Evolutionary conservation across 2,797 vertebrate species (phyloP).

Genomic region (Coregonus sp.): DNA sequence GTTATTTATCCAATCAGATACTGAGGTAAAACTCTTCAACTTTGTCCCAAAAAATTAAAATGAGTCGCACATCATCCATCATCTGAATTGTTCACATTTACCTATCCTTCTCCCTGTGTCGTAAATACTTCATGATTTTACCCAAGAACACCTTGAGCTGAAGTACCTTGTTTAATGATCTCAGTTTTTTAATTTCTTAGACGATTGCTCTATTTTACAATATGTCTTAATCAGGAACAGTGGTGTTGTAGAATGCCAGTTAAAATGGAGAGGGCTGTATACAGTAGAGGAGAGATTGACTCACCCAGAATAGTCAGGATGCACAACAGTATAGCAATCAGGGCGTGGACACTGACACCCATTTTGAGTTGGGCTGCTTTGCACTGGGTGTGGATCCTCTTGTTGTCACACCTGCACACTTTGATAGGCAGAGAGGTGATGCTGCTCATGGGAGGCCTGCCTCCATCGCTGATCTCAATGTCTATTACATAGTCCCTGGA

Average conservation of each 20-base stretch:
- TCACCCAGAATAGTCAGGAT: conserved; percentile 88
- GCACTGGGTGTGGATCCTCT: conserved; percentile 76
- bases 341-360: conserved; percentile 82
- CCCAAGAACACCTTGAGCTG: background rate
- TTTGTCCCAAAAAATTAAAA: conserved; percentile 37
- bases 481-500: conserved; percentile 81
- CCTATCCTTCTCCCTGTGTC: conserved; percentile 22
- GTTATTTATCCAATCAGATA: conserved; percentile 71
- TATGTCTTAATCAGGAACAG: background rate
- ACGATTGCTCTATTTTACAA: background rate
- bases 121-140: background rate
- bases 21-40: conserved; percentile 44
- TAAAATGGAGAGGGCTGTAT: background rate
- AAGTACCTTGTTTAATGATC: background rate
- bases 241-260: background rate
- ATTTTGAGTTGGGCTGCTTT: conserved; percentile 66
- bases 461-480: conserved; percentile 85
- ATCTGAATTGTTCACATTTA: conserved; percentile 18
- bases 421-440: conserved; percentile 75
- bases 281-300: conserved; percentile 32
- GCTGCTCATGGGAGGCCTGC: conserved; percentile 76
- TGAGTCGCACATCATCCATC: background rate
- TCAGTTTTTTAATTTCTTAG: background rate
- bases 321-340: conserved; percentile 89
- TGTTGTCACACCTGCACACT: conserved; percentile 84